A percentile compares a stretch with the other conserved stretches of the same genome.
phyloP scores from a whole-genome alignment of 2,797 vertebrate species.

The Characodon lateralis region DNA sequence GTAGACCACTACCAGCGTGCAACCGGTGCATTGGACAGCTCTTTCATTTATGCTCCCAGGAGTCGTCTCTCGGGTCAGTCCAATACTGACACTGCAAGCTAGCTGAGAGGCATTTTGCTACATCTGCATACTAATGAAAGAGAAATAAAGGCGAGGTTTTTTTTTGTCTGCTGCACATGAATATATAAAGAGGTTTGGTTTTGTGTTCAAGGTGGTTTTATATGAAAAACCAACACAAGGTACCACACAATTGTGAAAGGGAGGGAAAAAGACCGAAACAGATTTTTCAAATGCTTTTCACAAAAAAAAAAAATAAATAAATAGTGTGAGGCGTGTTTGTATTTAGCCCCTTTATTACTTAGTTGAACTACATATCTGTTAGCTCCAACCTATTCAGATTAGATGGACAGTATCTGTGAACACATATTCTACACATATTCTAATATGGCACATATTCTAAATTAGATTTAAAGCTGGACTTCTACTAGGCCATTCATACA shows the following conservation, averaged over 20 bases:
- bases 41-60: constrained; percentile 2
- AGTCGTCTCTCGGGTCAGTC: neutral
- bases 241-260: neutral
- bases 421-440: too few species aligned
- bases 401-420: too few species aligned
- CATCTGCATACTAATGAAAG: constrained; percentile 31
- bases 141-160: neutral
- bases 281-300: neutral
- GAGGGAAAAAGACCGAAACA: neutral
- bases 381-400: too few species aligned
- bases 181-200: neutral
- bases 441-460: too few species aligned
- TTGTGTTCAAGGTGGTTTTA: constrained; percentile 2
- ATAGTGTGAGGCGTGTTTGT: neutral
- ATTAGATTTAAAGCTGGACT: neutral
- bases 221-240: neutral
- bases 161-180: neutral
- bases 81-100: neutral
- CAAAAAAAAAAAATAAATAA: neutral
- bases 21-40: constrained; percentile 17
- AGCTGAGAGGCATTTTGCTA: neutral
- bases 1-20: constrained; percentile 22
- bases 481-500: neutral
- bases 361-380: neutral
- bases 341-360: too few species aligned